Evolutionary conservation across 2,797 vertebrate species (phyloP).

Genomic region (Pipistrellus pipistrellus): DNA sequence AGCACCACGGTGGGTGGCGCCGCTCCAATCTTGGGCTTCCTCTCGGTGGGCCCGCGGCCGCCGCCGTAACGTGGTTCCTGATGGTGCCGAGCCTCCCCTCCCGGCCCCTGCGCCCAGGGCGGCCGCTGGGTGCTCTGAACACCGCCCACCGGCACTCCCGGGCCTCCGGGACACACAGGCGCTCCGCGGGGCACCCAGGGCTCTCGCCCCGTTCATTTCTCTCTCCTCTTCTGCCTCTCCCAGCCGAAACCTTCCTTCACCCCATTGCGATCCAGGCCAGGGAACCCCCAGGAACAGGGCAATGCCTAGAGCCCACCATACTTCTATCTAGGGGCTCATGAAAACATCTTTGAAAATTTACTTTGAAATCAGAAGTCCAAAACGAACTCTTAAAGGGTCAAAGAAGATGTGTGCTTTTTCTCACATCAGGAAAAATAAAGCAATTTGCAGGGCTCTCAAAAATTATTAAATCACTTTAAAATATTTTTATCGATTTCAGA

Average conservation of each 20-base stretch:
- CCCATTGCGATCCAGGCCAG: too few species aligned
- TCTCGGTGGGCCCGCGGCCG: neutral
- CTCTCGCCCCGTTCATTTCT: neutral
- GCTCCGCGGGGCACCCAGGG: neutral
- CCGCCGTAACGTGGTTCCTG: neutral
- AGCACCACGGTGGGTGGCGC: neutral
- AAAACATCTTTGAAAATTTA: neutral
- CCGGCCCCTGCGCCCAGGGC: neutral
- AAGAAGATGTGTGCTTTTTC: slow-evolving; percentile 21
- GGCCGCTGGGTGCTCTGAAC: neutral
- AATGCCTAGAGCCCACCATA: neutral
- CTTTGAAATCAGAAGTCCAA: slow-evolving; percentile 30
- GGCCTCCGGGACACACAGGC: neutral
- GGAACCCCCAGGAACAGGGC: neutral
- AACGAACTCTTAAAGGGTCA: neutral
- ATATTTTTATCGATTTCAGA: too few species aligned
- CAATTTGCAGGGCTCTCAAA: neutral
- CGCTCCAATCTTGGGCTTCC: neutral
- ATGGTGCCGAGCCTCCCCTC: neutral
- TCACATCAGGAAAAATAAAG: neutral
- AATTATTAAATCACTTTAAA: neutral
- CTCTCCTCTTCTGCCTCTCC: neutral
- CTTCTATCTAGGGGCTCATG: neutral
- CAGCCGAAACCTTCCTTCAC: neutral
- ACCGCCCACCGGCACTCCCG: neutral